Percentiles rank a stretch among this genome's conserved stretches.
phyloP scores from a whole-genome alignment of 1,140 invertebrate genomes.

The Drosophila nigromelanica region DNA sequence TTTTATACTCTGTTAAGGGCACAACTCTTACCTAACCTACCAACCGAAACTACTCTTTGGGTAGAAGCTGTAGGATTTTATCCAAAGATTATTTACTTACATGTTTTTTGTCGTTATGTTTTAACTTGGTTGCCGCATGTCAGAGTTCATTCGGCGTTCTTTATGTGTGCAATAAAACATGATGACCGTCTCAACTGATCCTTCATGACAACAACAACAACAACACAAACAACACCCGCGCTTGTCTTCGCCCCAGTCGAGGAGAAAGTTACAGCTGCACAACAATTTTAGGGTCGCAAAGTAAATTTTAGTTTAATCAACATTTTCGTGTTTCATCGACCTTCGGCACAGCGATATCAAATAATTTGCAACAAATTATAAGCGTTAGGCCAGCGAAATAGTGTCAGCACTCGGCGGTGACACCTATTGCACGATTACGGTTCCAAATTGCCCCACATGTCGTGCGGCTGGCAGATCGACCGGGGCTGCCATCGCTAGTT shows the following conservation, averaged over 20 bases:
- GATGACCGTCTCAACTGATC: slow-evolving; percentile 52
- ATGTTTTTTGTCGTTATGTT: no score
- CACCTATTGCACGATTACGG: slow-evolving; percentile 59
- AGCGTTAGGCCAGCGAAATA: slow-evolving; percentile 34
- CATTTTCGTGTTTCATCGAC: slow-evolving; percentile 11
- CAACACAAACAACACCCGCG: slow-evolving; percentile 58
- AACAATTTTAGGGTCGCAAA: slow-evolving; percentile 27
- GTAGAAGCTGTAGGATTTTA: background rate
- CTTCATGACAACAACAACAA: slow-evolving; percentile 57
- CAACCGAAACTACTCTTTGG: background rate
- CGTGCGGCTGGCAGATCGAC: slow-evolving; percentile 50
- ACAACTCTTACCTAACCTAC: background rate
- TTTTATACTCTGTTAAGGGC: background rate
- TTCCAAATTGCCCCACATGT: slow-evolving; percentile 73
- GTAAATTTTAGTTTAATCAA: slow-evolving; percentile 12
- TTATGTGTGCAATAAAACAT: slow-evolving; percentile 57
- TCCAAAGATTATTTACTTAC: slow-evolving; percentile 13
- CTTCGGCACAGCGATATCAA: slow-evolving; percentile 31
- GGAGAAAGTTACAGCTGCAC: slow-evolving; percentile 23
- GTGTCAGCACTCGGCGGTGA: slow-evolving; percentile 47
- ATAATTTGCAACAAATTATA: slow-evolving; percentile 71
- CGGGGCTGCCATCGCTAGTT: slow-evolving; percentile 31
- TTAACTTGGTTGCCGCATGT: slow-evolving; percentile 19
- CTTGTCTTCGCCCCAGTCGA: slow-evolving; percentile 29
- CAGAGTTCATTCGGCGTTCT: slow-evolving; percentile 53